These are phyloP conservation scores for Spheniscus humboldti DNA, from an alignment of 2,797 vertebrate species.

Conservation along the genomic window DNA sequence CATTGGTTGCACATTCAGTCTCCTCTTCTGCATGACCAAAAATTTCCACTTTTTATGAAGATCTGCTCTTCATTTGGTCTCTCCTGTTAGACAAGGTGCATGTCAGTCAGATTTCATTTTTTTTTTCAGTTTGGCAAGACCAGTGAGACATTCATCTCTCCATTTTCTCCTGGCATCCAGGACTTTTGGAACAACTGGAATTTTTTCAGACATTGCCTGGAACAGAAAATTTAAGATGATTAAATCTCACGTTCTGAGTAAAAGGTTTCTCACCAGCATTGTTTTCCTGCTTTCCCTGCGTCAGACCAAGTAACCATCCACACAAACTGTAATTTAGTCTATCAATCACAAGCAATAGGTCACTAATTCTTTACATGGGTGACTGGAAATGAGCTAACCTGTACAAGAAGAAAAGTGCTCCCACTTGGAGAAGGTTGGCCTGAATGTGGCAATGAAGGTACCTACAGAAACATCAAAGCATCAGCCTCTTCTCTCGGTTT, in stretches of 20 bases:
- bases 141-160: slow-evolving; percentile 85
- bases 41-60: background rate
- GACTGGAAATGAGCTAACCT: background rate
- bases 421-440: background rate
- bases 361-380: background rate
- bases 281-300: background rate
- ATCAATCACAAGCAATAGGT: background rate
- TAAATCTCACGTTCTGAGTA: background rate
- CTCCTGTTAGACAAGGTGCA: background rate
- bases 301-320: background rate
- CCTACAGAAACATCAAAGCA: background rate
- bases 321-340: background rate
- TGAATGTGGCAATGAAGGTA: background rate
- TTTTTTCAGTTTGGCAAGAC: slow-evolving; percentile 85
- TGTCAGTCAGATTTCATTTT: slow-evolving; percentile 67
- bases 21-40: background rate
- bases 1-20: background rate
- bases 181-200: slow-evolving; percentile 79
- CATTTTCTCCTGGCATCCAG: slow-evolving; percentile 82
- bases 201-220: slow-evolving; percentile 85
- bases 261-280: background rate
- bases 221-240: background rate
- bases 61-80: background rate
- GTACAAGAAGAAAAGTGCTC: background rate
- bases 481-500: background rate